Percentiles rank a stretch among this genome's conserved stretches.
phyloP scores from a whole-genome alignment of 2,888 invertebrate species.

The Blomia tropicalis region DNA sequence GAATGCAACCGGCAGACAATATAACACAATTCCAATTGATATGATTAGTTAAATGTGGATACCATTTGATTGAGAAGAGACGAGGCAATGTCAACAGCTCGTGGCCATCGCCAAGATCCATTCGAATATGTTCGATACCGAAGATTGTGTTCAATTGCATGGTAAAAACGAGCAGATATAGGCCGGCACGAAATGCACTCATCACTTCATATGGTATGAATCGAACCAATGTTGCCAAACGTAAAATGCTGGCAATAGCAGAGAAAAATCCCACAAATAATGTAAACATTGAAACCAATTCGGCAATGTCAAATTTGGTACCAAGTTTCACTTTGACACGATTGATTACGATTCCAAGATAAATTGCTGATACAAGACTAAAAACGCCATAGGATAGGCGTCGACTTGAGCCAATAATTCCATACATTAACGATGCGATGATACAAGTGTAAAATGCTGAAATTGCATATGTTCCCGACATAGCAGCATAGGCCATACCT shows the following conservation, averaged over 20 bases:
- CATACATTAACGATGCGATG: background rate
- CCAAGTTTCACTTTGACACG: background rate
- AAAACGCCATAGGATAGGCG: slow-evolving; percentile 13
- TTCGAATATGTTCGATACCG: background rate
- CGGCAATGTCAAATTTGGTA: background rate
- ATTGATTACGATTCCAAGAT: background rate
- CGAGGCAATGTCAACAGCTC: background rate
- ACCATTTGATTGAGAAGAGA: background rate
- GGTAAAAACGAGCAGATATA: background rate
- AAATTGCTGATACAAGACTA: background rate
- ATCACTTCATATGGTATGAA: slow-evolving; percentile 4
- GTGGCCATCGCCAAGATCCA: background rate
- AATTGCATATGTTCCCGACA: background rate
- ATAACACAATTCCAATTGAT: background rate
- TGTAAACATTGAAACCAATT: background rate
- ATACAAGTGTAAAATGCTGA: background rate
- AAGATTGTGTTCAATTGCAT: background rate
- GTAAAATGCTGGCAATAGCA: background rate
- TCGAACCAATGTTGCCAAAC: background rate
- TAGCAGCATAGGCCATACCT: slow-evolving; percentile 9
- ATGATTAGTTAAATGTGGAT: background rate
- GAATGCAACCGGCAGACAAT: background rate
- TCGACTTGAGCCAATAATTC: background rate
- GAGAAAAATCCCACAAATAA: background rate
- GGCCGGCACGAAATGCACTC: slow-evolving; percentile 12